phyloP scores from a whole-genome alignment of 2,797 vertebrate genomes.

The Bradypus variegatus region DNA sequence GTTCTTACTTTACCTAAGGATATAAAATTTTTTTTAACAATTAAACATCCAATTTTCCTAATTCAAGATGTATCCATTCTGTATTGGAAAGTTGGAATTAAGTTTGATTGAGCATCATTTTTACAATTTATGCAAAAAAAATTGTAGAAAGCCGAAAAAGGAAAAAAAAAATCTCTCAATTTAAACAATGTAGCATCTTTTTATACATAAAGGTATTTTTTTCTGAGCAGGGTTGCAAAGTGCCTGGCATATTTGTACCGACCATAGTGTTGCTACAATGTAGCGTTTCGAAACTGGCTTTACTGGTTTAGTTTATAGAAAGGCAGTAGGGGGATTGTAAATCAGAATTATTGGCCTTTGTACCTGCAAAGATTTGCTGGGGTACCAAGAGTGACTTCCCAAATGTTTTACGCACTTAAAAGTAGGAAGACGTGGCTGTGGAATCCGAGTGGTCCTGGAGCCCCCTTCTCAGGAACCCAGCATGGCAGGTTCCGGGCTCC shows the following conservation, averaged over 20 bases:
- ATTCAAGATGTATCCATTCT: neutral
- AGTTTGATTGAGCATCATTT: neutral
- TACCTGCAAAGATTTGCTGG: neutral
- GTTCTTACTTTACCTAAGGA: neutral
- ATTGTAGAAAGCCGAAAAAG: neutral
- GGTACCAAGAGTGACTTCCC: neutral
- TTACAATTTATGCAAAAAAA: neutral
- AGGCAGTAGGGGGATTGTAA: neutral
- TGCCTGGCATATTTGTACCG: neutral
- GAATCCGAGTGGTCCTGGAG: neutral
- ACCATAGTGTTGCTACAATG: neutral
- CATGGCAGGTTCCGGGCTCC: fast-evolving
- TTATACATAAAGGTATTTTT: neutral
- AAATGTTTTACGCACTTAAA: neutral
- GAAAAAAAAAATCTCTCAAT: neutral
- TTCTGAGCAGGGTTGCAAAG: neutral
- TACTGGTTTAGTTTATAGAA: neutral
- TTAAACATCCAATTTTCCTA: neutral
- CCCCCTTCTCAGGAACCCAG: fast-evolving
- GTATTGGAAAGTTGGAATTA: neutral
- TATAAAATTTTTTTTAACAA: neutral
- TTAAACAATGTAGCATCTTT: neutral
- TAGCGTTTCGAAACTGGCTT: neutral
- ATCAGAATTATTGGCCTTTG: no score
- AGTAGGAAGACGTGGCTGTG: neutral